A percentile compares a stretch with the other conserved stretches of the same genome.
These are phyloP conservation scores for Umimayanthus kanabou DNA, from an alignment of 92 coral and sea anemone genomes.

Conservation along the genomic window DNA sequence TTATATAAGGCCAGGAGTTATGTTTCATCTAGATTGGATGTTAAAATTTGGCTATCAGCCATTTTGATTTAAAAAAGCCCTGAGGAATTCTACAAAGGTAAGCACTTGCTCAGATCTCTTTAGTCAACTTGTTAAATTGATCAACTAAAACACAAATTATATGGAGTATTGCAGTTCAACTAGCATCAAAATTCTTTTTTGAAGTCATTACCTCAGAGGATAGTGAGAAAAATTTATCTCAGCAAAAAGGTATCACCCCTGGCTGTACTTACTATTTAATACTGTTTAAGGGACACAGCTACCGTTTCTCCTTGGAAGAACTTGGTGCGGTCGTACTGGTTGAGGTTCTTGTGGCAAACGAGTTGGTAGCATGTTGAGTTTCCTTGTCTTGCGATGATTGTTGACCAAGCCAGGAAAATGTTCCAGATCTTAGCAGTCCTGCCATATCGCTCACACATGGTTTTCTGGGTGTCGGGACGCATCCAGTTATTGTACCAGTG, in stretches of 20 bases:
- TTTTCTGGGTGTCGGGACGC: conserved; percentile 75
- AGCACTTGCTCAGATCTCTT: background rate
- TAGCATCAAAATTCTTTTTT: too few species aligned
- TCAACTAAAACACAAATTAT: background rate
- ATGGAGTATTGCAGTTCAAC: background rate
- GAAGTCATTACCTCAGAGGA: background rate
- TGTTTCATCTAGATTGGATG: too few species aligned
- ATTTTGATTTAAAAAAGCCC: background rate
- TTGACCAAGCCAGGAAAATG: conserved; percentile 97
- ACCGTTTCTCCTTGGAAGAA: conserved; percentile 77
- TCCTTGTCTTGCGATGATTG: conserved; percentile 95
- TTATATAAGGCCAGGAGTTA: background rate
- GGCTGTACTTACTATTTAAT: conserved; percentile 14
- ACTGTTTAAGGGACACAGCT: conserved; percentile 44
- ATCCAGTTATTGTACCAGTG: conserved; percentile 98
- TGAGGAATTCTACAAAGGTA: background rate
- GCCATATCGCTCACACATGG: conserved; percentile 79
- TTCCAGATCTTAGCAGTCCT: conserved; percentile 92
- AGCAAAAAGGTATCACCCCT: background rate
- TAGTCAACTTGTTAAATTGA: too few species aligned
- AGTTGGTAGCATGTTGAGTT: conserved; percentile 94
- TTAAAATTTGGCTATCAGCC: background rate
- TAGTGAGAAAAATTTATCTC: background rate
- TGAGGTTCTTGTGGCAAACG: conserved; percentile 97
- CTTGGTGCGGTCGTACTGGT: conserved; percentile 86